A percentile compares a stretch with the other conserved stretches of the same genome.
These are phyloP conservation scores for Furcula furcula DNA, from an alignment of 2,888 invertebrate species.

Conservation along the genomic window DNA sequence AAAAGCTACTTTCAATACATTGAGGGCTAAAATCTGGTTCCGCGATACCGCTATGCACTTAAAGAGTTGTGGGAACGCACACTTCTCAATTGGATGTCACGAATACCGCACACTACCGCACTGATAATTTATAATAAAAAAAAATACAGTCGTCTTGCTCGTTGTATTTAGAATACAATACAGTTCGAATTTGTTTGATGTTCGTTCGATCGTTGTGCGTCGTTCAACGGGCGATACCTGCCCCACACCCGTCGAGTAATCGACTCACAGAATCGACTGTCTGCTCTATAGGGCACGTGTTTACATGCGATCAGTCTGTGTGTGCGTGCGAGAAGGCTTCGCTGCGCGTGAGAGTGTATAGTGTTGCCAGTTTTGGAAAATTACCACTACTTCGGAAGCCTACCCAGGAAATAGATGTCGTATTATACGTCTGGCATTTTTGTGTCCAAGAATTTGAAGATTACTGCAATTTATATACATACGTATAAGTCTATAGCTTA, in stretches of 20 bases:
- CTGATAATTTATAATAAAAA: constrained; percentile 29
- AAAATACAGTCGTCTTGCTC: constrained; percentile 26
- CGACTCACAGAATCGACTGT: no score
- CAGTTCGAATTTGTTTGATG: constrained; percentile 51
- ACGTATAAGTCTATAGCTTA: no score
- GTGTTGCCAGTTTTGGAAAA: constrained; percentile 37
- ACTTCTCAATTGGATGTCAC: constrained; percentile 30
- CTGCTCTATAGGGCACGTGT: constrained; percentile 42
- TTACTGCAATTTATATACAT: no score
- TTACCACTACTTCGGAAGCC: constrained; percentile 9
- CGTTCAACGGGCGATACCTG: constrained; percentile 60
- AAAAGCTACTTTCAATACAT: constrained; percentile 48
- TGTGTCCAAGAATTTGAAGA: no score
- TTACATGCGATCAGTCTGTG: constrained; percentile 35
- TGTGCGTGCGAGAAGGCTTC: constrained; percentile 53
- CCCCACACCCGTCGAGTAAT: constrained; percentile 56
- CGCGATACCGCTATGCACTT: constrained; percentile 64
- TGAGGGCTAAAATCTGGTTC: constrained; percentile 60
- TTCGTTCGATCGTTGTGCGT: constrained; percentile 78
- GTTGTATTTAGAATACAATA: constrained; percentile 36
- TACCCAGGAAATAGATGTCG: no score
- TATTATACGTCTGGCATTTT: no score
- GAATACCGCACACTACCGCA: constrained; percentile 31
- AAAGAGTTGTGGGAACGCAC: constrained; percentile 32
- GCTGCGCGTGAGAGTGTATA: constrained; percentile 49